Evolutionary conservation across 2,113 vertebrate genomes (phyloP).

Genomic region (Hippocampus guttulatus): DNA sequence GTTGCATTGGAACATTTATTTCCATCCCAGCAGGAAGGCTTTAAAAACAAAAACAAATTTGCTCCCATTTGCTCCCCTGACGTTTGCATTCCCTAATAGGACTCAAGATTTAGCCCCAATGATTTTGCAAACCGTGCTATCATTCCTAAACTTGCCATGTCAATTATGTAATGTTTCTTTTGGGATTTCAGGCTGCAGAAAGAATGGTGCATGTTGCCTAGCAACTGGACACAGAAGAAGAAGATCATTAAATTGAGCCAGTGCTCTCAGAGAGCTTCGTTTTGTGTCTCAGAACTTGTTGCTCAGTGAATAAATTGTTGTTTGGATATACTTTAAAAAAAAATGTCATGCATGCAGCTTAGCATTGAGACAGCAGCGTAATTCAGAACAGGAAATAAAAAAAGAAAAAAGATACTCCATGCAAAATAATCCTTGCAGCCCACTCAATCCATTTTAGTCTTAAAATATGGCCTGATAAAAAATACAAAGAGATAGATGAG

Average conservation of each 20-base stretch:
- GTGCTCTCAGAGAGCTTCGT: slow-evolving; percentile 50
- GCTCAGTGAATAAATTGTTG: slow-evolving; percentile 25
- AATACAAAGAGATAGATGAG: too few species aligned
- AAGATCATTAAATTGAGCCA: slow-evolving; percentile 64
- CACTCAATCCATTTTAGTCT: background rate
- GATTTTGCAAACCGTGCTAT: slow-evolving; percentile 13
- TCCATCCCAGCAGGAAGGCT: background rate
- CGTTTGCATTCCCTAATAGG: background rate
- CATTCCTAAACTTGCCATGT: slow-evolving; percentile 43
- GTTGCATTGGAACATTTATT: background rate
- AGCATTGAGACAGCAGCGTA: background rate
- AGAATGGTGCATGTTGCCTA: slow-evolving; percentile 65
- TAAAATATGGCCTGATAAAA: background rate
- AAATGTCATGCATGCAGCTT: background rate
- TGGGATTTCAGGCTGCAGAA: slow-evolving; percentile 56
- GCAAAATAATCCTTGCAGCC: background rate
- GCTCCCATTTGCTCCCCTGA: background rate
- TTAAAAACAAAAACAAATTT: background rate
- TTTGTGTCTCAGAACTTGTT: slow-evolving; percentile 54
- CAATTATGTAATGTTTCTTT: slow-evolving; percentile 54
- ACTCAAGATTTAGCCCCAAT: background rate
- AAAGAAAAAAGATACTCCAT: background rate
- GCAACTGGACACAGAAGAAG: slow-evolving; percentile 69
- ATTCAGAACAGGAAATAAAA: background rate
- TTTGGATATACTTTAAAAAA: slow-evolving; percentile 5